These are phyloP conservation scores for Isotomurus palustris DNA, from an alignment of 2,888 invertebrate genomes.

Conservation along the genomic window DNA sequence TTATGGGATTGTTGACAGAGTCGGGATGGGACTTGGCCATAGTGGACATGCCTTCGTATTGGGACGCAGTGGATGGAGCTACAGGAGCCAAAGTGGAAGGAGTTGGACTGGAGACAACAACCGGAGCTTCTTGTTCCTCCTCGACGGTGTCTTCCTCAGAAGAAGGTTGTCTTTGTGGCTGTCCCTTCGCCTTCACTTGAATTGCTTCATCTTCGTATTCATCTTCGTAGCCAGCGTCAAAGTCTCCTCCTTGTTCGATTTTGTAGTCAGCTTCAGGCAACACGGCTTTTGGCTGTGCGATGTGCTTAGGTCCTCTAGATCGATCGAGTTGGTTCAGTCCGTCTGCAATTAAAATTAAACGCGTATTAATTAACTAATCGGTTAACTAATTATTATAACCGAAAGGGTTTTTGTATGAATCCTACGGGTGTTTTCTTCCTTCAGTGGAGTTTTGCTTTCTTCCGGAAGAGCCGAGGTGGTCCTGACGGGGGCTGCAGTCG, in stretches of 20 bases:
- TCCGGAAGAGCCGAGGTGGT: no score
- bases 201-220: slow-evolving; percentile 30
- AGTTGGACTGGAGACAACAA: slow-evolving; percentile 1
- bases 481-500: slow-evolving; percentile 5
- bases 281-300: slow-evolving; percentile 14
- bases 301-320: slow-evolving; percentile 24
- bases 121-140: slow-evolving; percentile 8
- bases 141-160: slow-evolving; percentile 16
- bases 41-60: slow-evolving; percentile 24
- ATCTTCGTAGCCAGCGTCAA: slow-evolving; percentile 12
- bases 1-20: slow-evolving; percentile 37
- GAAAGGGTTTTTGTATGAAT: background rate
- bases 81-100: slow-evolving; percentile 23
- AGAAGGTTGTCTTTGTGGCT: slow-evolving; percentile 16
- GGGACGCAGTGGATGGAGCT: slow-evolving; percentile 1
- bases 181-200: slow-evolving; percentile 22
- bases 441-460: background rate
- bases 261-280: slow-evolving; percentile 25
- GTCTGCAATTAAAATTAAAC: slow-evolving; percentile 6
- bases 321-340: slow-evolving; percentile 32
- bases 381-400: background rate
- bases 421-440: background rate
- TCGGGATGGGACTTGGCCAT: slow-evolving; percentile 31
- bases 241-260: slow-evolving; percentile 26
- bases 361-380: background rate